phyloP scores from a whole-genome alignment of 2,888 invertebrate species.

The Odontothrips loti region DNA sequence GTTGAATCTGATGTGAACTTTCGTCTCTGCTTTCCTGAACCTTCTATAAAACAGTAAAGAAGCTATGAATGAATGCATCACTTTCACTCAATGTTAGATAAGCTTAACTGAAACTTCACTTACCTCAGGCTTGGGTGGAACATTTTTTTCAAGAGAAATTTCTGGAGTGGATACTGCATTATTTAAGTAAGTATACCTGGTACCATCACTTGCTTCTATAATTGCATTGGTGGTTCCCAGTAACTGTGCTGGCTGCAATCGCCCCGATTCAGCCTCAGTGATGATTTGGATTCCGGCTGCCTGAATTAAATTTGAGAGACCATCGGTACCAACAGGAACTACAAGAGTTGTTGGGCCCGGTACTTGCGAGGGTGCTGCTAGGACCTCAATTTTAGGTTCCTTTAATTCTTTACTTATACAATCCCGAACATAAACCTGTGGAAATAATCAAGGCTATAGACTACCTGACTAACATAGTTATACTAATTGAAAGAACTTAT shows the following conservation, averaged over 20 bases:
- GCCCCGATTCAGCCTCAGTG: neutral
- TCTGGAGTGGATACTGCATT: neutral
- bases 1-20: conserved; percentile 32
- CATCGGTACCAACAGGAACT: conserved; percentile 39
- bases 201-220: neutral
- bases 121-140: neutral
- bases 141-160: neutral
- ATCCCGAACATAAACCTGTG: conserved; percentile 31
- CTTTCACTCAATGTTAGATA: neutral
- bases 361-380: neutral
- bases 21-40: neutral
- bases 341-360: neutral
- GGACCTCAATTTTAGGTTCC: neutral
- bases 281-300: conserved; percentile 48
- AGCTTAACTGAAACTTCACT: neutral
- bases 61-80: no score
- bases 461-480: neutral
- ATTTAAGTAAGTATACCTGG: neutral
- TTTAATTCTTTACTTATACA: conserved; percentile 26
- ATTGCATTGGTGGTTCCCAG: neutral
- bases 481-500: neutral
- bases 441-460: neutral
- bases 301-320: conserved; percentile 42
- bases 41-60: neutral
- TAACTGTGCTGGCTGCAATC: neutral